Evolutionary conservation across 1,140 invertebrate species (phyloP).

Genomic region (Caerostris extrusa): DNA sequence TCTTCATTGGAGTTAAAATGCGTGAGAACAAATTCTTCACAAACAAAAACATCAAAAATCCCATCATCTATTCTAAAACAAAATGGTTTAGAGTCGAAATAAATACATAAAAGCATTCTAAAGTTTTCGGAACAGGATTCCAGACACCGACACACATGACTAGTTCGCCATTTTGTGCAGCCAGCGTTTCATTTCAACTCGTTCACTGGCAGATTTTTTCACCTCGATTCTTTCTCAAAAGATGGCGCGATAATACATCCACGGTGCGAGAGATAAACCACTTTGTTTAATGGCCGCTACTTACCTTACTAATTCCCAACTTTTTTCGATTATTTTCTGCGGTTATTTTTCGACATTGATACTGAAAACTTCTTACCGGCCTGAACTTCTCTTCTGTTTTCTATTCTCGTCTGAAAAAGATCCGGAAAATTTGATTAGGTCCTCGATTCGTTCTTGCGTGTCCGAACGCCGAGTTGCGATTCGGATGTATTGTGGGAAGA

Average conservation of each 20-base stretch:
- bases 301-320: neutral
- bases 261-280: neutral
- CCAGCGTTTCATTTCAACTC: neutral
- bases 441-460: neutral
- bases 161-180: constrained; percentile 31
- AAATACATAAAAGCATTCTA: neutral
- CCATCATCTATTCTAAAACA: constrained; percentile 5
- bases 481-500: neutral
- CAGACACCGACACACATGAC: neutral
- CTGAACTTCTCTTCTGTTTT: neutral
- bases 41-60: neutral
- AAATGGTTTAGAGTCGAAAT: neutral
- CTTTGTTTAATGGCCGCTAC: neutral
- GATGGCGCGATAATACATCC: constrained; percentile 2
- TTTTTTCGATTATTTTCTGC: neutral
- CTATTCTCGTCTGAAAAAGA: neutral
- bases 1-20: neutral
- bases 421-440: neutral
- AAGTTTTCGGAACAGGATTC: neutral
- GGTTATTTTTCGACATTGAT: neutral
- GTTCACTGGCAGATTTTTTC: neutral
- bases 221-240: neutral
- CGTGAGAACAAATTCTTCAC: constrained; percentile 16
- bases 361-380: neutral
- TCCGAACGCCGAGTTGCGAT: neutral